Conservation (phyloP, 1,140 invertebrate species). For the Euborellia annulipes region DNA sequence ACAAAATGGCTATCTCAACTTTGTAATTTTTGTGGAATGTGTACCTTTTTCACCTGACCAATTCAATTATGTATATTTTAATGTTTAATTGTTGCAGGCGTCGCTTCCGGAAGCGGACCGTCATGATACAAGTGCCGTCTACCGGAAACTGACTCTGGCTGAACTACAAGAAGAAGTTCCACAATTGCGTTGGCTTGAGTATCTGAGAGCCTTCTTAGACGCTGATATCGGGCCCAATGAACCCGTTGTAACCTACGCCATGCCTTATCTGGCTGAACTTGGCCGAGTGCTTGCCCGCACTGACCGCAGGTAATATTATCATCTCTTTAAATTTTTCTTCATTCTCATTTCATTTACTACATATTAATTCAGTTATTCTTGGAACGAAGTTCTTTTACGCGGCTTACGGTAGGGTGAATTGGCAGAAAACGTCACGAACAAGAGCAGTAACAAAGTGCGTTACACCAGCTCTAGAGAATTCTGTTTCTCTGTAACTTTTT, state of each 20-base stretch:
- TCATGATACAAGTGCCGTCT: conserved; percentile 64
- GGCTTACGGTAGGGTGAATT: no score
- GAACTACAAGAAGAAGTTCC: conserved; percentile 50
- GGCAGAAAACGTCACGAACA: no score
- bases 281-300: conserved; percentile 49
- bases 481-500: no score
- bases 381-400: no score
- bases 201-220: conserved; percentile 51
- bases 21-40: not conserved
- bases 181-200: conserved; percentile 60
- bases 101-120: conserved; percentile 63
- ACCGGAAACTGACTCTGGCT: conserved; percentile 47
- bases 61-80: not conserved
- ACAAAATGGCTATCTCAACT: no score
- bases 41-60: not conserved
- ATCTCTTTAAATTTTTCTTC: conserved; percentile 1
- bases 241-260: conserved; percentile 60
- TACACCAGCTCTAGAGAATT: no score
- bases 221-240: conserved; percentile 47
- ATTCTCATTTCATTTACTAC: not conserved
- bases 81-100: conserved; percentile 32
- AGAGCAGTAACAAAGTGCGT: no score
- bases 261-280: conserved; percentile 63
- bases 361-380: no score
- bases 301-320: conserved; percentile 52